Evolutionary conservation across 2,888 invertebrate genomes (phyloP).

Genomic region (Morpho achilles): DNA sequence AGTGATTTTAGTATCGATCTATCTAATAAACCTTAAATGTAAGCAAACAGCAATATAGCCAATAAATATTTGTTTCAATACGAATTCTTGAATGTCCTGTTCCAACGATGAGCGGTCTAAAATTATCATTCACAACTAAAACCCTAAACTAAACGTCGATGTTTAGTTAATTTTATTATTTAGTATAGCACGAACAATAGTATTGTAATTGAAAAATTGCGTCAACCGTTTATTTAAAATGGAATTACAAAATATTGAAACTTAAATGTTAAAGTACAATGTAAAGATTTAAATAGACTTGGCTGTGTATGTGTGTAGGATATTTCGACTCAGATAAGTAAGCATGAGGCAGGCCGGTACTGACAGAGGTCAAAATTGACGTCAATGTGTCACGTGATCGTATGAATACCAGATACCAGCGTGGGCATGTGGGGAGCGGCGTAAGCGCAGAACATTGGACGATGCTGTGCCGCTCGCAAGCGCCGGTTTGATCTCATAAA

Average conservation of each 20-base stretch:
- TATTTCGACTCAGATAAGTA: slow-evolving; percentile 69
- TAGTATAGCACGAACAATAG: too few relatives aligned
- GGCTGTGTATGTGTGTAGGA: slow-evolving; percentile 40
- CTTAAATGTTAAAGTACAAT: neutral
- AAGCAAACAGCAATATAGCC: too few relatives aligned
- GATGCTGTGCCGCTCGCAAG: slow-evolving; percentile 13
- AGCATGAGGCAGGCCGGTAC: slow-evolving; percentile 58
- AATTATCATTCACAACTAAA: too few relatives aligned
- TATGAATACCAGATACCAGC: slow-evolving; percentile 39
- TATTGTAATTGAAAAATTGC: too few relatives aligned
- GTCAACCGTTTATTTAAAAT: too few relatives aligned
- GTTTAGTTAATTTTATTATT: too few relatives aligned
- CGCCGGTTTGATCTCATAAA: neutral
- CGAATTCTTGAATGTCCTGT: too few relatives aligned
- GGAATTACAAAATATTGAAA: neutral
- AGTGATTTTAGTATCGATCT: too few relatives aligned
- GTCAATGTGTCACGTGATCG: slow-evolving; percentile 84
- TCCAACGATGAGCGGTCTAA: too few relatives aligned
- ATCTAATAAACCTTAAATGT: too few relatives aligned
- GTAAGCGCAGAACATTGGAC: slow-evolving; percentile 13
- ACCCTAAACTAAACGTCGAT: too few relatives aligned
- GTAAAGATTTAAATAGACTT: slow-evolving; percentile 20
- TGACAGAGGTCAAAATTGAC: slow-evolving; percentile 85
- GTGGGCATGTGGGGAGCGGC: slow-evolving; percentile 8
- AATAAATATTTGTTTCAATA: too few relatives aligned